Conservation (phyloP, 2,888 invertebrate genomes). For the Lasius platythorax region DNA sequence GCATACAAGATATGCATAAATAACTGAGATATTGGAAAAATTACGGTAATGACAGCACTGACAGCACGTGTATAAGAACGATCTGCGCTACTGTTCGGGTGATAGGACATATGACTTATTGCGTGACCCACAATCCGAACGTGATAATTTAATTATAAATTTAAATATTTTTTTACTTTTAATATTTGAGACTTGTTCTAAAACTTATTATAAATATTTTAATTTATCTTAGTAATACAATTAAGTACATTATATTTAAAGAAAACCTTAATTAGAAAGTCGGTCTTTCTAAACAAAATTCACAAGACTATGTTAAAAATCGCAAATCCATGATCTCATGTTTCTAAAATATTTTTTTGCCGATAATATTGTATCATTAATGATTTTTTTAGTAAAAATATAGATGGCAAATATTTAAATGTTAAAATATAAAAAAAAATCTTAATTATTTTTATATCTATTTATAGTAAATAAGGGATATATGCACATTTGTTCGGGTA, state of each 20-base stretch:
- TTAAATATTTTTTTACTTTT: not conserved
- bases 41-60: not conserved
- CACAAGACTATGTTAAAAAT: not conserved
- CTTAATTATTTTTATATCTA: not conserved
- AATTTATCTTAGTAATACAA: constrained; percentile 1
- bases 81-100: not conserved
- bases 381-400: no score
- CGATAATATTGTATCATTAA: no score
- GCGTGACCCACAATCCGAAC: constrained; percentile 9
- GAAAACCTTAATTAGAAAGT: not conserved
- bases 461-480: not conserved
- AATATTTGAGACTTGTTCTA: constrained; percentile 7
- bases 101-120: not conserved
- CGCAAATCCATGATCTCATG: not conserved
- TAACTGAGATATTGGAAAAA: not conserved
- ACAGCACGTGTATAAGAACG: not conserved
- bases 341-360: no score
- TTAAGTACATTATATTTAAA: not conserved
- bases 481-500: not conserved
- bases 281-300: constrained; percentile 1
- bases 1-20: not conserved
- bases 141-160: not conserved
- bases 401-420: no score
- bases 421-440: not conserved
- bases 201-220: not conserved